Base-by-base conservation (phyloP, 2,113 vertebrate genomes). In the Saccopteryx leptura region DNA sequence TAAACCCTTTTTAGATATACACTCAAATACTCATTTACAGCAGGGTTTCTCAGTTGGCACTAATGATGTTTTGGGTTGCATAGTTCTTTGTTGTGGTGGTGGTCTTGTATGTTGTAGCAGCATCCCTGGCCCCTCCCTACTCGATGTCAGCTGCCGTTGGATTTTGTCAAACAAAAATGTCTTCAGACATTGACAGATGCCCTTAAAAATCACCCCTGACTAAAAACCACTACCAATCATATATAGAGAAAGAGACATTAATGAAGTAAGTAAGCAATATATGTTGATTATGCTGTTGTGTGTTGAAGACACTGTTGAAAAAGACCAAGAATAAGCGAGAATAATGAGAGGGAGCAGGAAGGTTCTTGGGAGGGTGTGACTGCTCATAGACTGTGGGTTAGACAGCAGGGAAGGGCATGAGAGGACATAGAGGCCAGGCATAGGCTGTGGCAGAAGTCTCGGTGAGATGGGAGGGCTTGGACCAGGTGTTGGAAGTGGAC, bases 381-480 rank as follows among this genome's bases (percentile, higher is more conserved):
- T 69, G 18, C 8, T 0, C 0, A 0, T 7, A 14, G 24, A 61
- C 14, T 33, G 9, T 28, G 33, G 50, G 4, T 39, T 54, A 17
- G 39, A 39, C 4, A 8, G 18, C 50, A 61, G 56, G 28, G 78
- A 68, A 23, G 33, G 61, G 33, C 50, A 26, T 10, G 21, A n/a
- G 1, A 52, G 39, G 80, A 18, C 28, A 1, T 12, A 66, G 48
- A 72, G 72, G 9, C 33, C 60, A 2, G 54, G 2, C 6, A 39
- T 68, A 82, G 75, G 24, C 69, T 0, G 4, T 15, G 4, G 50
- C 39, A 0, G 65, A 56, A 23, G 39, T 66, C 63, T n/a, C 1
- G 0, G n/a, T n/a, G 18, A 78, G 48, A 24, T 15, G 12, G 4
- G 13, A 26, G 10, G 8, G 11, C 46, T 54, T 9, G 18, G 24